Evolutionary conservation across 2,113 vertebrate species (phyloP).

Genomic region (Lanius collurio): DNA sequence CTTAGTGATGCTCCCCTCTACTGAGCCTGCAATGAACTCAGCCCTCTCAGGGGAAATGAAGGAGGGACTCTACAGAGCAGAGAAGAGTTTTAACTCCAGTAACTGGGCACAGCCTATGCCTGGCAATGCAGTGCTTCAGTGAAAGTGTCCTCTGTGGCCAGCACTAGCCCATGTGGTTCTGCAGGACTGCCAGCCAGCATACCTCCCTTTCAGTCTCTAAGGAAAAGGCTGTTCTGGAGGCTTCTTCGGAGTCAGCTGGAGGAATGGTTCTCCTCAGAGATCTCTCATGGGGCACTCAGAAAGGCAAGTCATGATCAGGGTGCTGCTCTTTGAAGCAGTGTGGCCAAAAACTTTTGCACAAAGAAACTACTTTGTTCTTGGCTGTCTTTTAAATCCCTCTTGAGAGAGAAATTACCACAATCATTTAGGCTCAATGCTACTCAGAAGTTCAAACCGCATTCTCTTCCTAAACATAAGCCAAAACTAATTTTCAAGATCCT

Average conservation of each 20-base stretch:
- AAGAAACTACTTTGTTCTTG: background rate
- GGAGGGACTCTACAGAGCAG: background rate
- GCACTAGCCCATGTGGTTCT: background rate
- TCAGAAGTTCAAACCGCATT: background rate
- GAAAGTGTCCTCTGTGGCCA: background rate
- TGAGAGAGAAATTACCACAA: background rate
- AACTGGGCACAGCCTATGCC: background rate
- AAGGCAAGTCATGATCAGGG: background rate
- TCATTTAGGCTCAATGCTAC: background rate
- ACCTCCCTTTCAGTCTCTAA: accelerated
- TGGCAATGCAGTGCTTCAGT: background rate
- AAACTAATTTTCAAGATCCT: conserved; percentile 22
- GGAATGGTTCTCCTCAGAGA: background rate
- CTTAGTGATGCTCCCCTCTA: background rate
- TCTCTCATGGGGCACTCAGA: background rate
- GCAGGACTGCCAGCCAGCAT: background rate
- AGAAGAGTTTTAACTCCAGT: background rate
- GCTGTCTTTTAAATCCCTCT: background rate
- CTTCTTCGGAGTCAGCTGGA: background rate
- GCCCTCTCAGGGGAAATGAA: background rate
- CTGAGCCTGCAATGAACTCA: background rate
- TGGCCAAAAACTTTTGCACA: background rate
- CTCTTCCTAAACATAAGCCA: conserved; percentile 3
- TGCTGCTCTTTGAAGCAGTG: background rate
- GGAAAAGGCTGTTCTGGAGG: background rate